Base-by-base conservation (phyloP, 2,797 vertebrate species). In the Okamejei kenojei region DNA sequence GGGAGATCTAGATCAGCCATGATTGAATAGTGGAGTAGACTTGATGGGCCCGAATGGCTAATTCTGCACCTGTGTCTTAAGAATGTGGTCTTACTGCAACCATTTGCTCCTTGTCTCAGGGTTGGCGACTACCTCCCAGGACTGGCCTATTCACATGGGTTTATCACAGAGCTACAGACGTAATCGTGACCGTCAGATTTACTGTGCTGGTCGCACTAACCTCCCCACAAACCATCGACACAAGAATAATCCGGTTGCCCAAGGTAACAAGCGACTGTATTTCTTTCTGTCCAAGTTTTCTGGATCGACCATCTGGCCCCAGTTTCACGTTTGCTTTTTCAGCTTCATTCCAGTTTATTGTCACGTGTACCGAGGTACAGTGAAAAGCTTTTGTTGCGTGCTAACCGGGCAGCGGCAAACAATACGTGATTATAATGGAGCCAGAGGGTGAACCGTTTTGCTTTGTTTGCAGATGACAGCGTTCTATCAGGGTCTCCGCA, bases 171-270 rank as follows among this genome's bases (percentile, higher is more conserved):
- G 93, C 94, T 23, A 0, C 0, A 93, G 94, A 38, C 96, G 94
- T 90, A 97, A 98, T 94, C 96, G 93, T 65, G 73, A 93, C 19
- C 96, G 93, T n/a, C 94, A 97, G 94, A 94, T 97, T n/a, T 68
- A 96, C 93, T 93, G 2, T 97, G 88, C 95, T 96, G 0, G 45
- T 96, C 26, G 94, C 96, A 93, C 93, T 96, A 61, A 95, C 94
- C 82, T 94, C 94, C 94, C 94, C 95, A 35, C 95, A 93, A 81
- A 95, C 93, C 0, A 94, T 95, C 71, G 94, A 95, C 65, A 13
- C 96, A 78, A n/a, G n/a, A n/a, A 94, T 96, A 77, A 5, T 96
- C 80, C 95, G 95, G 93, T 54, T 95, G 65, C 96, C 96, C 93
- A 93, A 94, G 81, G 97, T 93, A 78, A 35, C 1, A 35, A 13